Base-by-base conservation (phyloP, 2,797 vertebrate genomes). In the Luscinia luscinia region DNA sequence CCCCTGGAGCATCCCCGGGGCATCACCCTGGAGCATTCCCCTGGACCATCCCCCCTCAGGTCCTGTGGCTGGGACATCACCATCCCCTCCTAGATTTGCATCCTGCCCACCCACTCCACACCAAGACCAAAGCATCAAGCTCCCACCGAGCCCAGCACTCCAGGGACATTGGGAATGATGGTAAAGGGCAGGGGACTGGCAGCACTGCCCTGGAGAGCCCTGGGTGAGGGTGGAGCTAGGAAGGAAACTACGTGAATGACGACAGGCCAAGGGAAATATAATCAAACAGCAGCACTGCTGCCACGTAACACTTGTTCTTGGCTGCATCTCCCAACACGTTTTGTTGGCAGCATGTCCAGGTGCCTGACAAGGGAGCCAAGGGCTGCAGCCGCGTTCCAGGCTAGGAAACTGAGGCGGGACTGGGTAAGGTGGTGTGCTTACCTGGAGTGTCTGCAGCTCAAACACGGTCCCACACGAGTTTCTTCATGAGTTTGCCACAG, bases 221-320 rank as follows among this genome's bases (percentile, higher is more conserved):
- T 17, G 26, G 27, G 34, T 17, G 57, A 92, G 74, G 87, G 93
- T 94, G 85, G 87, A 48, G 83, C 74, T 76, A 22, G 58, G 73
- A 78, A 91, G 94, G 84, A 93, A 95, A 59, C 63, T 49, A 49
- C 55, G 5, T 10, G 15, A 55, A 24, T 48, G 45, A 70, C 40
- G 51, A 15, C 38, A 12, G 28, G 78, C 62, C 45, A 79, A 69
- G 70, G 74, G 84, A 93, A 92, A 73, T 28, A 30, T 15, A 96
- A 84, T 64, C 80, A 87, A 89, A 51, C 24, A 41, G 54, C 80
- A 48, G 81, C 66, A 0, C 40, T 51, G 67, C 63, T 73, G 89
- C 78, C 90, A 66, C 81, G 32, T 81, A 82, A 78, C 30, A 1
- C 27, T 20, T 74, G 74, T 59, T 74, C 91, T 93, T 91, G 95